Base-by-base conservation (phyloP, 2,797 vertebrate genomes). In the Falco peregrinus region DNA sequence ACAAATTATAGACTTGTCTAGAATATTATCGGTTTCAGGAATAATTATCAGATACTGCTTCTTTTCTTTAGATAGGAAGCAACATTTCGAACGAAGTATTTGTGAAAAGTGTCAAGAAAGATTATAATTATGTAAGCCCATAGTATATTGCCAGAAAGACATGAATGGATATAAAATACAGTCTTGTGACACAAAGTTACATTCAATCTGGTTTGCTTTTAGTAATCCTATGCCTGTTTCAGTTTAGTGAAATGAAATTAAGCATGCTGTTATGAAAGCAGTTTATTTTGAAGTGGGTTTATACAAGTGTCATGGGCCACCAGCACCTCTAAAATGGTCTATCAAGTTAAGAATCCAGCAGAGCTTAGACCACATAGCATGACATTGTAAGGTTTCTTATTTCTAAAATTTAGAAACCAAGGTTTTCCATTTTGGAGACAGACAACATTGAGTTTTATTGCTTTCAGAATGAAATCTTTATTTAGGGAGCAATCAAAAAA, bases 221-320 rank as follows among this genome's bases (percentile, higher is more conserved):
- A 83, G 50, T 78, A 91, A 91, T 84, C 64, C 45, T 43, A 26
- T 69, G 61, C 50, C 63, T 91, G 71, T 95, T 96, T 96, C 45
- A 84, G 63, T 95, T 97, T 86, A 89, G 67, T 87, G 97, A 92
- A 96, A 89, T 95, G 82, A 63, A 97, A 96, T 89, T 90, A 91
- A 96, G 24, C 64, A 68, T 82, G 47, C 25, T 81, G 51, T 95
- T 96, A 91, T 88, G 86, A 95, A 81, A 93, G 70, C 28, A 95
- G 67, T 96, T 95, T 92, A 91, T 84, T 97, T 93, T 96, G 88
- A 97, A 97, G 92, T 86, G 53, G 51, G 26, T 82, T 87, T 95
- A 63, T 93, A 94, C 94, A 74, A 94, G 95, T 96, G 83, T 96
- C 93, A 92, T 84, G 77, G 81, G 93, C 68, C 39, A 96, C 96